phyloP scores from a whole-genome alignment of 2,888 invertebrate species.

The Morpho deidamia region DNA sequence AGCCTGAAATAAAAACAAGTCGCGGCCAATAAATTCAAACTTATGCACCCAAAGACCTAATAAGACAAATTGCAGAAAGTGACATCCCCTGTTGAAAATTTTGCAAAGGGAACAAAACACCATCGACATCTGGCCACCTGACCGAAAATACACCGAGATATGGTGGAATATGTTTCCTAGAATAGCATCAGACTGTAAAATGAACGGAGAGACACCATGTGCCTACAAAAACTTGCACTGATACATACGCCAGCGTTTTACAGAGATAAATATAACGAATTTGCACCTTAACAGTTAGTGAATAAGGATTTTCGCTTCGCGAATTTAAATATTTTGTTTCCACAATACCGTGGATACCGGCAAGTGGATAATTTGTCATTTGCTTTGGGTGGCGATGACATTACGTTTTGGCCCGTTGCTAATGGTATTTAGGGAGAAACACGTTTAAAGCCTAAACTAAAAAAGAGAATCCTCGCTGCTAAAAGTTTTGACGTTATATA shows the following conservation, averaged over 20 bases:
- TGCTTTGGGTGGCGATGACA: constrained; percentile 59
- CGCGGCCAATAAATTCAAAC: constrained; percentile 57
- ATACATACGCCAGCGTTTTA: constrained; percentile 32
- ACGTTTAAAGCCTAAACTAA: constrained; percentile 4
- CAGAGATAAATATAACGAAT: constrained; percentile 23
- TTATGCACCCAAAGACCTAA: constrained; percentile 38
- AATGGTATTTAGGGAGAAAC: constrained; percentile 49
- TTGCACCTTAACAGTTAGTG: constrained; percentile 26
- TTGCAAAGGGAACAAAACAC: constrained; percentile 49
- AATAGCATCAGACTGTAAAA: constrained; percentile 77
- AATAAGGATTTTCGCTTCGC: constrained; percentile 23
- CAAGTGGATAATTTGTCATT: constrained; percentile 69
- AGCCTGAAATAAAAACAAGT: constrained; percentile 40
- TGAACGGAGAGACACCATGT: constrained; percentile 67
- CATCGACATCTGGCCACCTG: constrained; percentile 74
- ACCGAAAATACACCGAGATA: constrained; percentile 64
- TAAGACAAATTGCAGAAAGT: constrained; percentile 54
- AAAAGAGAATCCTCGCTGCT: constrained; percentile 1
- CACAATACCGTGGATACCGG: constrained; percentile 31
- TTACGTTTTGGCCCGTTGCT: constrained; percentile 58
- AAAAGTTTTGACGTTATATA: not conserved
- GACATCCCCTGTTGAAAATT: constrained; percentile 40
- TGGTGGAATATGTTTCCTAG: constrained; percentile 71
- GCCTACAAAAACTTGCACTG: constrained; percentile 59
- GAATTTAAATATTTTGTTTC: constrained; percentile 7